Base-by-base conservation (phyloP, 1,140 invertebrate species). In the Andrena cerasifolii region DNA sequence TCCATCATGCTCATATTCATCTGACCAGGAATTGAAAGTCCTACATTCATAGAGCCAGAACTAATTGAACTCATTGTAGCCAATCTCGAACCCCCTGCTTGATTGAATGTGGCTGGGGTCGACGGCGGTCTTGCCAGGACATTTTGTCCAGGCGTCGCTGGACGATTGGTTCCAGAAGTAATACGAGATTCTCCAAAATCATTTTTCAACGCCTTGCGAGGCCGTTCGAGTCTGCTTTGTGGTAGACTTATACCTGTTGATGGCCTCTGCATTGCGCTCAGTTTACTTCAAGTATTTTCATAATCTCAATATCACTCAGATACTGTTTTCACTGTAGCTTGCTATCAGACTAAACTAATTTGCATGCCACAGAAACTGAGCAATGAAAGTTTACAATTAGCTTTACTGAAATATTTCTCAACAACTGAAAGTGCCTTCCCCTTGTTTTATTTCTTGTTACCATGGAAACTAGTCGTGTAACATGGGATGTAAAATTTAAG, bases 1-100 rank as follows among this genome's bases (percentile, higher is more conserved):
- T 97, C 96, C 31, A 94, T 91, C 26, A 95, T 91, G 33, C 61
- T 83, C 16, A 87, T 70, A 63, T 76, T 85, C 24, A 87, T 81
- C 53, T 79, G 87, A 33, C 70, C 78, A n/a, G 63, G 78, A n/a
- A 86, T 79, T 0, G 82, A 33, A 24, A 90, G 59, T 36, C 86
- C 89, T 18, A 87, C 88, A 36, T 84, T 89, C 6, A 89, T 47
- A 59, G 86, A 79, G 10, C 61, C 71, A 14, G 84, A 72, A 61
- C 71, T 53, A 16, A 47, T 62, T 0, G 86, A 84, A n/a, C 75
- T 79, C 28, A 85, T 85, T 5, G 88, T 87, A 71, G 79, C 85
- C 10, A 89, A 18, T 16, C 89, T 66, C 14, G 79, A 73, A 51
- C 59, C 83, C 0, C 82, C 68, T 1, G 87, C 86, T 8, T 85